A percentile compares a stretch with the other conserved stretches of the same genome.
These are phyloP conservation scores for Malthinus flaveolus DNA, from an alignment of 2,888 invertebrate species.

Conservation along the genomic window DNA sequence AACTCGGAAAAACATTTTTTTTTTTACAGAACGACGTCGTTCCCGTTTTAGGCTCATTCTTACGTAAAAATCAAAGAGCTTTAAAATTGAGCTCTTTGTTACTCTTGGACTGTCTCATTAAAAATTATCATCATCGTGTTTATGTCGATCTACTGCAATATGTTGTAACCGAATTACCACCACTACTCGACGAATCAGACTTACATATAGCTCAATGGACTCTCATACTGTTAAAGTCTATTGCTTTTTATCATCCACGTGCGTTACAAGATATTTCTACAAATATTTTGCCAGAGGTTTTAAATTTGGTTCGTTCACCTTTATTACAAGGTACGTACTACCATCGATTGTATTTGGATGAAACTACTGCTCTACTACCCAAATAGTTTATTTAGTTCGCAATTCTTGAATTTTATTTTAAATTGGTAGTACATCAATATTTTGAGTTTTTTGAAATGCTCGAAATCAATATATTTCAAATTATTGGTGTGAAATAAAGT, in stretches of 20 bases:
- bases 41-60: constrained; percentile 89
- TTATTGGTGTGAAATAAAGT: too few relatives aligned
- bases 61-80: constrained; percentile 95
- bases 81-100: constrained; percentile 89
- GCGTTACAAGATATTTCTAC: constrained; percentile 74
- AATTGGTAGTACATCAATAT: too few relatives aligned
- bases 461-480: too few relatives aligned
- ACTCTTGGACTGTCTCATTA: constrained; percentile 86
- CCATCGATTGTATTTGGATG: too few relatives aligned
- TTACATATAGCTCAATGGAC: constrained; percentile 95
- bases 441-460: too few relatives aligned
- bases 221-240: constrained; percentile 78
- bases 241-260: constrained; percentile 76
- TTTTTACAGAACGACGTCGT: constrained; percentile 77
- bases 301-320: constrained; percentile 86
- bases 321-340: constrained; percentile 84
- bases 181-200: constrained; percentile 90
- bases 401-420: constrained; percentile 8
- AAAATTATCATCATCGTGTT: constrained; percentile 73
- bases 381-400: too few relatives aligned
- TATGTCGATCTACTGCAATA: constrained; percentile 70
- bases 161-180: constrained; percentile 87
- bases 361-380: too few relatives aligned
- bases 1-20: constrained; percentile 18
- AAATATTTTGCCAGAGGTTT: constrained; percentile 81